phyloP scores from a whole-genome alignment of 2,888 invertebrate species.

The Phyllotreta striolata region DNA sequence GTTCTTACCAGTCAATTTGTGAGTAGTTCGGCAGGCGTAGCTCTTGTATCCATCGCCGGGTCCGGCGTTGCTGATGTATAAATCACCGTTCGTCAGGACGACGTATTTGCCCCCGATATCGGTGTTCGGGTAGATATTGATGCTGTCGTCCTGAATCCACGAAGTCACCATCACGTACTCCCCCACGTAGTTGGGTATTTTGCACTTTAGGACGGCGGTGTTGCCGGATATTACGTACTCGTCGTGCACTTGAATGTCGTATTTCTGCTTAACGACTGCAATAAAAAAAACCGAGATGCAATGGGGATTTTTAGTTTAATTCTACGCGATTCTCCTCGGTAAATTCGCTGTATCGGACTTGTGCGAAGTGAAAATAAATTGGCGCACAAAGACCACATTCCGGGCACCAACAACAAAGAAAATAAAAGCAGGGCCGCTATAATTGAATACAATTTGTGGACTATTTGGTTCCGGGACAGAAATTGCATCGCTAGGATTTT shows the following conservation, averaged over 20 bases:
- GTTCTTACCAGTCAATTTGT: slow-evolving; percentile 74
- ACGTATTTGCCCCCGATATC: slow-evolving; percentile 79
- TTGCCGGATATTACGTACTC: slow-evolving; percentile 92
- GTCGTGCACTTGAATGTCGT: slow-evolving; percentile 89
- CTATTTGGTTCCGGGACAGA: no score
- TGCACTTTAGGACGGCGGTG: slow-evolving; percentile 88
- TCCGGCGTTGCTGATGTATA: slow-evolving; percentile 83
- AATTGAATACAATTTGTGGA: no score
- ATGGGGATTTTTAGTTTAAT: no score
- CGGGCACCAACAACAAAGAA: no score
- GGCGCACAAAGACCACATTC: no score
- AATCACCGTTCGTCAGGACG: slow-evolving; percentile 80
- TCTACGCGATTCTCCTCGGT: no score
- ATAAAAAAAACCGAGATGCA: slow-evolving; percentile 45
- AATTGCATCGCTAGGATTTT: no score
- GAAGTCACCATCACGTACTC: slow-evolving; percentile 89
- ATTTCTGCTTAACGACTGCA: slow-evolving; percentile 84
- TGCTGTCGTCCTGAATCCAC: slow-evolving; percentile 85
- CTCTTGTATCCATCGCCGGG: slow-evolving; percentile 80
- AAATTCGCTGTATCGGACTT: no score
- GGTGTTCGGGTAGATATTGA: slow-evolving; percentile 80
- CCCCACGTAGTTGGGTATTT: slow-evolving; percentile 86
- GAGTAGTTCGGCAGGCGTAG: slow-evolving; percentile 83
- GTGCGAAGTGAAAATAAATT: no score
- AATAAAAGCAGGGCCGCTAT: no score